Evolutionary conservation across 1,140 invertebrate species (phyloP).

Genomic region (Drosophila orosa): DNA sequence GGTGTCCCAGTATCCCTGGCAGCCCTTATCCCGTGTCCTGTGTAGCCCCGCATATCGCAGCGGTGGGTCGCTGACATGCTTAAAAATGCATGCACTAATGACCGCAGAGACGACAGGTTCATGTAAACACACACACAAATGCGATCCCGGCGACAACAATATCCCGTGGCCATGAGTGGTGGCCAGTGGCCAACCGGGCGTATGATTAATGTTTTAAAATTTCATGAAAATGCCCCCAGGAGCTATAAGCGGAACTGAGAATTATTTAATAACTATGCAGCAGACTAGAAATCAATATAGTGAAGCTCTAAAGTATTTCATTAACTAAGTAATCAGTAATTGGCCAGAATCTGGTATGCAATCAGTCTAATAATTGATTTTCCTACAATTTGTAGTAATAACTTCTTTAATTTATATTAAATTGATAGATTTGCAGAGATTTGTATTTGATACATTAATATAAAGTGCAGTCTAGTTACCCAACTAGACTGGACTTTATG

Average conservation of each 20-base stretch:
- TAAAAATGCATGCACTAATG: conserved; percentile 52
- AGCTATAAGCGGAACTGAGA: not conserved
- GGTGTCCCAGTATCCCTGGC: not conserved
- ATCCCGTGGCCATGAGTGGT: not conserved
- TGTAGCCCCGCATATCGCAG: conserved; percentile 1
- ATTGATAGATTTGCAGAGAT: not conserved
- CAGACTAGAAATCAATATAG: conserved; percentile 20
- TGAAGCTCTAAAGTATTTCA: not conserved
- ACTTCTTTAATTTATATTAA: not conserved
- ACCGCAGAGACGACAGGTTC: conserved; percentile 41
- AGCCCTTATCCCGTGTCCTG: conserved; percentile 6
- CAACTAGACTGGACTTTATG: too few species aligned
- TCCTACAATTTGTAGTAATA: not conserved
- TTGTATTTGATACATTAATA: not conserved
- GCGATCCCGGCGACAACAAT: conserved; percentile 18
- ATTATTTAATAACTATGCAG: conserved; percentile 5
- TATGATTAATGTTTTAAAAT: conserved; percentile 48
- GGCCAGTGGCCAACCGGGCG: conserved; percentile 13
- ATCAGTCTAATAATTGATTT: not conserved
- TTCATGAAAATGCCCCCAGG: conserved; percentile 10
- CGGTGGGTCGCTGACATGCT: conserved; percentile 33
- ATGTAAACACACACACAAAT: conserved; percentile 31
- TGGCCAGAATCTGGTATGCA: not conserved
- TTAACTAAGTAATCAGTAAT: not conserved
- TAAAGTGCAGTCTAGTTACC: not conserved